phyloP scores from a whole-genome alignment of 2,888 invertebrate genomes.

The Dasysyrphus albostriatus region DNA sequence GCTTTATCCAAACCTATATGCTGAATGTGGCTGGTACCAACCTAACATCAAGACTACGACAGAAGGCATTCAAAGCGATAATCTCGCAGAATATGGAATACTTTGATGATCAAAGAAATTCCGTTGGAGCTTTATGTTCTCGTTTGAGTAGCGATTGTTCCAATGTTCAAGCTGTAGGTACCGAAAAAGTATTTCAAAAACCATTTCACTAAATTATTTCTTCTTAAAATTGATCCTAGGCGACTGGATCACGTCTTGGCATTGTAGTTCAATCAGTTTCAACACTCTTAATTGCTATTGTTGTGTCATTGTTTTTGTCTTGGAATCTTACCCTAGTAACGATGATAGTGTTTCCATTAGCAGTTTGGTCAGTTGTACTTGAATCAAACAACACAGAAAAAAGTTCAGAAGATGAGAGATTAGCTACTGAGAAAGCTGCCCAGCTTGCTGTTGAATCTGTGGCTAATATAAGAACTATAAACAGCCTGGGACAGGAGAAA shows the following conservation, averaged over 20 bases:
- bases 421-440: conserved; percentile 87
- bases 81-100: conserved; percentile 90
- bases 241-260: conserved; percentile 89
- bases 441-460: conserved; percentile 91
- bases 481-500: conserved; percentile 88
- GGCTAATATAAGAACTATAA: conserved; percentile 89
- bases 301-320: conserved; percentile 87
- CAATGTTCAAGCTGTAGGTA: conserved; percentile 87
- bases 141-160: conserved; percentile 90
- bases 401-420: conserved; percentile 86
- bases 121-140: conserved; percentile 89
- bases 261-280: conserved; percentile 88
- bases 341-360: conserved; percentile 87
- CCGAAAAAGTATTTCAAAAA: too few species aligned
- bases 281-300: conserved; percentile 87
- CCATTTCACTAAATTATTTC: neutral
- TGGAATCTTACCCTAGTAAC: conserved; percentile 90
- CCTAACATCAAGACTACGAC: conserved; percentile 87
- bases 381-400: conserved; percentile 87
- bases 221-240: conserved; percentile 82
- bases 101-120: conserved; percentile 88
- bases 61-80: conserved; percentile 87
- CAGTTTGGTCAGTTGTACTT: conserved; percentile 87
- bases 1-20: conserved; percentile 89
- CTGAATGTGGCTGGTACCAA: conserved; percentile 91